Base-by-base conservation (phyloP, 2,888 invertebrate species). In the Myopa tessellatipennis region DNA sequence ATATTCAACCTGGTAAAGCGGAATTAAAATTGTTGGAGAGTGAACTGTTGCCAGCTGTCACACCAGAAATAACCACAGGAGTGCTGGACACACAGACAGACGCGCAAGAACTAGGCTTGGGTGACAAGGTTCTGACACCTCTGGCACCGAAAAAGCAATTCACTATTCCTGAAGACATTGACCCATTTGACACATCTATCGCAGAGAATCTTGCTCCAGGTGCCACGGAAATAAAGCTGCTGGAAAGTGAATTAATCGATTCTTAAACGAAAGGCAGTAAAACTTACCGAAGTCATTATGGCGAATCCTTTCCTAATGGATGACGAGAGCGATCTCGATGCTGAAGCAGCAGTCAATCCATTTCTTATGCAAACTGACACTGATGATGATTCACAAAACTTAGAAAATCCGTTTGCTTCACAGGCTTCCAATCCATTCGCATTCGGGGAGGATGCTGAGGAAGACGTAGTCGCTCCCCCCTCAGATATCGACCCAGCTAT, bases 111-210 rank as follows among this genome's bases (percentile, higher is more conserved):
- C 82, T 89, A 65, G 89, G 89, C 4, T 92, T 94, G 76, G 91
- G 92, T 79, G 92, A 91, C 10, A 95, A 95, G 87, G 94, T 95
- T 72, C 87, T 95, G 71, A 95, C 95, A 5, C 92, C 92, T 0
- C 89, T 91, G 75, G 90, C 93, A 34, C 83, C 87, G 77, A 91
- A 86, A 63, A 85, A 85, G 58, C 83, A 86, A 70, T 85, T 86
- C 3, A 85, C 88, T 40, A 86, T 88, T 52, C 85, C 89, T 72
- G 90, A 90, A 78, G 90, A 93, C 82, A 88, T 90, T 10, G 96
- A 96, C 90, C 96, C 96, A 0, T 97, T 97, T 86, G 97, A 97
- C 86, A 97, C 97, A 0, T 95, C 96, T 0, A 94, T 95, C 83
- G 95, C 95, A 0, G 91, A 90, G 77, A 93, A 94, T 85, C 92